Base-by-base conservation (phyloP, 2,797 vertebrate genomes). In the Distichodus sexfasciatus region DNA sequence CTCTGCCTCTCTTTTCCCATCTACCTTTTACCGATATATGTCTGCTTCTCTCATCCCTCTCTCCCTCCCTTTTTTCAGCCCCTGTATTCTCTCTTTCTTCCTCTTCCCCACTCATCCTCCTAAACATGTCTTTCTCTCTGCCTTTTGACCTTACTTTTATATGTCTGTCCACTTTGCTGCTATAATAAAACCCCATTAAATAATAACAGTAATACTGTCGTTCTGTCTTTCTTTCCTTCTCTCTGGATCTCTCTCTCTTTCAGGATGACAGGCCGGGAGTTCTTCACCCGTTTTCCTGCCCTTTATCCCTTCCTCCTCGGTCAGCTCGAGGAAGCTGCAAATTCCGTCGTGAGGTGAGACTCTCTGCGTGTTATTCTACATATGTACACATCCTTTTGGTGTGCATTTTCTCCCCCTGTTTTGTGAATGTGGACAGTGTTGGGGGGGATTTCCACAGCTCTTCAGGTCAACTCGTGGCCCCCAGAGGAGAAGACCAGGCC, bases 201-300 rank as follows among this genome's bases (percentile, higher is more conserved):
- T n/a, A n/a, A n/a, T n/a, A n/a, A n/a, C n/a, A n/a, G n/a, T n/a
- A n/a, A n/a, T n/a, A n/a, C n/a, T n/a, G n/a, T n/a, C n/a, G n/a
- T n/a, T n/a, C n/a, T n/a, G n/a, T n/a, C 7, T 50, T 5, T 38
- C n/a, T 67, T 38, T 57, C 10, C 61, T 14, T 54, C 21, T 57
- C 28, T 63, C 6, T 31, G 9, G 23, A 28, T 41, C 11, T 50
- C 9, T 53, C 4, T 62, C 38, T 59, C 15, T 60, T 40, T 51
- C 84, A 99, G 96, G 87, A 98, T 98, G 95, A 98, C 96, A 0
- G 97, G 96, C 35, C 89, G 94, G 1, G 95, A 98, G 82, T 98
- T 98, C 71, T 99, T 99, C 85, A 95, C 94, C 53, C 93, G 95
- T 6, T 98, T 96, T 76, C 95, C 96, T 0, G 89, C 92, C 26